Evolutionary conservation across 2,113 vertebrate genomes (phyloP), one percentile per base, ranked within the genome.

Genomic region (Embiotoca jacksoni): DNA sequence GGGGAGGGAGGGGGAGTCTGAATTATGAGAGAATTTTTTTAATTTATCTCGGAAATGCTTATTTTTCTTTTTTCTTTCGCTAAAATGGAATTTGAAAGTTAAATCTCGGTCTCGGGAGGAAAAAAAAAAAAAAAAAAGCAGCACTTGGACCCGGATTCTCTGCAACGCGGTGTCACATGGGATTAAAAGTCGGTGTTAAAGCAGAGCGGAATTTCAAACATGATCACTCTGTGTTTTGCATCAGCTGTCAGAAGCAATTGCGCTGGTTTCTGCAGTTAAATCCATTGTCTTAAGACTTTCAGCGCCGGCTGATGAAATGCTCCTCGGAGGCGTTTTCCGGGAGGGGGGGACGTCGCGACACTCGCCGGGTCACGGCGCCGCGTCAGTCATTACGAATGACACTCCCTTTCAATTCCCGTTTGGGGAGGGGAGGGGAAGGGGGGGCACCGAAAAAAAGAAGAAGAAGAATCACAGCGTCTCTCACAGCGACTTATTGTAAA

Each of bases 181-280:
- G 82, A 85, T 70, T 71, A 35, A 54, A 56, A 75, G 59, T 53
- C 36, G 37, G 14, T 58, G 69, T 78, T 66, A 76, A 82, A 87
- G 73, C 4, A 0, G 54, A 78, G 31, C 57, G 59, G 62, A 31
- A 66, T 72, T 56, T 85, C 75, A 57, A 47, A 80, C 57, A 36
- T 37, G 39, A 73, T 81, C 46, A 53, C 33, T 84, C 46, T n/a
- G 31, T 80, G 68, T 83, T 86, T 81, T 66, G 54, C 77, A 72
- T 89, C 74, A 79, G 60, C 80, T 82, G 83, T 83, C 88, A 82
- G 72, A 77, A 76, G 35, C 47, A 61, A 58, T 85, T 35, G 15
- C 62, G 2, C 56, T 74, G 67, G 7, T 67, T 64, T 73, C 50
- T 71, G 62, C 11, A 37, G 47, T 52, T 11, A 56, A 66, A 66